Conservation (phyloP, 1,140 invertebrate species). For the Pristionchus pacificus region DNA sequence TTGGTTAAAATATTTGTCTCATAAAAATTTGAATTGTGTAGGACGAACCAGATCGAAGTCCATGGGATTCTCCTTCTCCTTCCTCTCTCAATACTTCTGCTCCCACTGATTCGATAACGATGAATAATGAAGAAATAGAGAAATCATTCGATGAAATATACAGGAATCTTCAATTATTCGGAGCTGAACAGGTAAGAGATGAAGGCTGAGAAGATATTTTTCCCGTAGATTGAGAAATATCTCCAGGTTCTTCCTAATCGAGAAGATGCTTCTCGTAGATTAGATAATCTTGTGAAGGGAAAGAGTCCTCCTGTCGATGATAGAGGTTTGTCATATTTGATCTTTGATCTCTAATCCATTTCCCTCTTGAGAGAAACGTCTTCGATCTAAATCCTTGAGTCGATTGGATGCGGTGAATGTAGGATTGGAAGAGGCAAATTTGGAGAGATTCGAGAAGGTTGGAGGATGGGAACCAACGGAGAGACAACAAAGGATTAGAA, state of each 20-base stretch:
- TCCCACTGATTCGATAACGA: neutral
- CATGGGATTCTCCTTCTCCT: no score
- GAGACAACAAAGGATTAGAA: neutral
- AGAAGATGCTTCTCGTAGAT: neutral
- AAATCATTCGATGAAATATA: slow-evolving; percentile 22
- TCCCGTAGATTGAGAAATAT: neutral
- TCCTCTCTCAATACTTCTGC: neutral
- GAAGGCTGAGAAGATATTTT: slow-evolving; percentile 12
- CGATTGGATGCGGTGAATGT: slow-evolving; percentile 21
- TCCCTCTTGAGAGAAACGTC: neutral
- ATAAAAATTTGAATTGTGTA: no score
- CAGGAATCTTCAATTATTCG: slow-evolving; percentile 20
- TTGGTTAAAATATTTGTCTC: no score
- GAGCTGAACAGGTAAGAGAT: neutral
- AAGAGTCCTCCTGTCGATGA: neutral
- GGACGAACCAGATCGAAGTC: no score
- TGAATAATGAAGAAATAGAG: slow-evolving; percentile 20
- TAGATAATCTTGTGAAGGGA: neutral
- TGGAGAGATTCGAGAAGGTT: neutral
- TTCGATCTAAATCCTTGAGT: slow-evolving; percentile 27
- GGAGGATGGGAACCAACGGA: neutral
- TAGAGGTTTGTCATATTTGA: slow-evolving; percentile 1
- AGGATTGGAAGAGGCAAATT: neutral
- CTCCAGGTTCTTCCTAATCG: neutral
- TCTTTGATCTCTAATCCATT: neutral